phyloP scores from a whole-genome alignment of 2,888 invertebrate genomes.

The Clusia tigrina region DNA sequence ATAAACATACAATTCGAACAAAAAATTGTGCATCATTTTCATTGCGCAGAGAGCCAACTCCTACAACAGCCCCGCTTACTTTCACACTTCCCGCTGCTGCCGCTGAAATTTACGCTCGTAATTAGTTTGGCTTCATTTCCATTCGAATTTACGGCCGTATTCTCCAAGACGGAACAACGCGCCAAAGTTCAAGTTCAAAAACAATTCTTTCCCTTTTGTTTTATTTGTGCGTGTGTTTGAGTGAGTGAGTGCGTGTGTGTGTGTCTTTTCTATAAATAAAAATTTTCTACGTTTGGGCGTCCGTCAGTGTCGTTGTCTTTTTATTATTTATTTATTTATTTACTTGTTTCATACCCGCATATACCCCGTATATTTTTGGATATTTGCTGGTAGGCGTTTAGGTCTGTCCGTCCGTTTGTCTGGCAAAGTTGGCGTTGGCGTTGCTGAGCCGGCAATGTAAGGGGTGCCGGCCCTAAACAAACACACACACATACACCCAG shows the following conservation, averaged over 20 bases:
- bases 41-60: neutral
- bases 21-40: neutral
- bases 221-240: constrained; percentile 6
- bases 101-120: neutral
- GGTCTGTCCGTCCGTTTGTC: neutral
- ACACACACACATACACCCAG: too few relatives aligned
- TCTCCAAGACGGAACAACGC: too few relatives aligned
- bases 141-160: constrained; percentile 7
- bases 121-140: constrained; percentile 11
- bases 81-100: constrained; percentile 8
- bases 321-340: neutral
- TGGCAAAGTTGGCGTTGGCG: too few relatives aligned
- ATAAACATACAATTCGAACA: neutral
- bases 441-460: too few relatives aligned
- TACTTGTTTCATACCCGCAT: neutral
- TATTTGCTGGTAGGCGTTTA: neutral
- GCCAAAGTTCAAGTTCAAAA: constrained; percentile 33
- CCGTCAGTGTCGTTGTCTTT: neutral
- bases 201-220: constrained; percentile 11
- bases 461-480: too few relatives aligned
- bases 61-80: neutral
- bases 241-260: too few relatives aligned
- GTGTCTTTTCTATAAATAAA: neutral
- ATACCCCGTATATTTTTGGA: neutral
- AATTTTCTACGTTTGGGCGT: too few relatives aligned